Conservation (phyloP, 2,113 vertebrate genomes). For the Stigmatopora nigra region DNA sequence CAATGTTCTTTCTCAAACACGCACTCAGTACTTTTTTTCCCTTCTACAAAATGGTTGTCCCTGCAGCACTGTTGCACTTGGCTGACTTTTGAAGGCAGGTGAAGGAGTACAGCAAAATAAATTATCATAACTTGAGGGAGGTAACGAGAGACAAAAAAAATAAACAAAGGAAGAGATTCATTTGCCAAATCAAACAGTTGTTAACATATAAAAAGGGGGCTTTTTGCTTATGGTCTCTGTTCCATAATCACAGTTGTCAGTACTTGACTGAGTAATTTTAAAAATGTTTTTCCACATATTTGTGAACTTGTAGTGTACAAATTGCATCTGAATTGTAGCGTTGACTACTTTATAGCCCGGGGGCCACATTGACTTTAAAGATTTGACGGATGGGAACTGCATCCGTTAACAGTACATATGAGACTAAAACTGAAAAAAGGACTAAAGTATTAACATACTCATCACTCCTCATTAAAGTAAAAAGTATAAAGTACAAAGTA, state of each 20-base stretch:
- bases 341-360: too few species aligned
- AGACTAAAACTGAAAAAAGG: too few species aligned
- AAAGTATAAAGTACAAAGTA: too few species aligned
- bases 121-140: slow-evolving; percentile 17
- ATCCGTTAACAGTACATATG: too few species aligned
- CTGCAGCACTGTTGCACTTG: slow-evolving; percentile 42
- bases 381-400: too few species aligned
- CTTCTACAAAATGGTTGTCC: slow-evolving; percentile 29
- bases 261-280: not conserved
- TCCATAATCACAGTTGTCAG: slow-evolving; percentile 2
- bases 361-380: too few species aligned
- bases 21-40: slow-evolving; percentile 24
- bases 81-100: slow-evolving; percentile 40
- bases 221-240: not conserved
- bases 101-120: slow-evolving; percentile 37
- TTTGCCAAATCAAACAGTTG: slow-evolving; percentile 14
- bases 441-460: too few species aligned
- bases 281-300: not conserved
- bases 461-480: too few species aligned
- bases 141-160: slow-evolving; percentile 16
- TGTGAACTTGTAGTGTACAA: too few species aligned
- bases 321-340: too few species aligned
- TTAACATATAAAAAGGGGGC: slow-evolving; percentile 17
- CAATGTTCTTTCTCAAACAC: slow-evolving; percentile 5
- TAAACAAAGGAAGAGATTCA: slow-evolving; percentile 4